Base-by-base conservation (phyloP, 2,113 vertebrate genomes). In the Trochalopteron elliotii region DNA sequence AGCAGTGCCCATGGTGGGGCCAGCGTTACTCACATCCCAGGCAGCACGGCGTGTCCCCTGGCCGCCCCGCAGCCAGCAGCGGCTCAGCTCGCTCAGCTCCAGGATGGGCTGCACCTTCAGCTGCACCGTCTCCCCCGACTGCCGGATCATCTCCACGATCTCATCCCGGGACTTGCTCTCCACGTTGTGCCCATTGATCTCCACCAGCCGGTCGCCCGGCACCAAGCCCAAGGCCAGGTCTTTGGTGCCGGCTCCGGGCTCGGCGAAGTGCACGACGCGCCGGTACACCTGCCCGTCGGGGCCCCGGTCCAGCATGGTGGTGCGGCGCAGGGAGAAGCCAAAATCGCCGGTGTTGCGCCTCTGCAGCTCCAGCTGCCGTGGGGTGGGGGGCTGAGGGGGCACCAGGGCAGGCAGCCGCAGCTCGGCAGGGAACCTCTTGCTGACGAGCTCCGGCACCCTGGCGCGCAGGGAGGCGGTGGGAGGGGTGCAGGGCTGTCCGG, bases 131-230 rank as follows among this genome's bases (percentile, higher is more conserved):
- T 99, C 99, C 49, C 99, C 99, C 0, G 99, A 99, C 93, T 99
- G 99, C 85, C 99, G 99, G 97, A 99, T 99, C 99, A 99, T 99
- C 97, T 99, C 99, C 97, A 99, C 99, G 0, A 99, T 99, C 97
- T 99, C 99, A 15, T 99, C 99, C 76, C 99, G 98, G 96, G 96
- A 99, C 92, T 98, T 99, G 92, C 49, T 99, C 97, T 99, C 99
- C 98, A 99, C 99, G 1, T 99, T 99, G 56, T 97, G 79, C 20
- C 99, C 98, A 1, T 99, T 99, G 97, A 99, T 99, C 97, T 99
- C 99, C 81, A 99, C 99, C 83, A 99, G 96, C 14, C 99, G 98
- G 93, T 99, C 99, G 4, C 99, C 99, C 0, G 99, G 99, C 87
- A 99, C 99, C 97, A 99, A 96, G 8, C 99, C 99, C 87, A 99